Evolutionary conservation across 2,888 invertebrate species (phyloP).

Genomic region (Cerceris ruficornis): DNA sequence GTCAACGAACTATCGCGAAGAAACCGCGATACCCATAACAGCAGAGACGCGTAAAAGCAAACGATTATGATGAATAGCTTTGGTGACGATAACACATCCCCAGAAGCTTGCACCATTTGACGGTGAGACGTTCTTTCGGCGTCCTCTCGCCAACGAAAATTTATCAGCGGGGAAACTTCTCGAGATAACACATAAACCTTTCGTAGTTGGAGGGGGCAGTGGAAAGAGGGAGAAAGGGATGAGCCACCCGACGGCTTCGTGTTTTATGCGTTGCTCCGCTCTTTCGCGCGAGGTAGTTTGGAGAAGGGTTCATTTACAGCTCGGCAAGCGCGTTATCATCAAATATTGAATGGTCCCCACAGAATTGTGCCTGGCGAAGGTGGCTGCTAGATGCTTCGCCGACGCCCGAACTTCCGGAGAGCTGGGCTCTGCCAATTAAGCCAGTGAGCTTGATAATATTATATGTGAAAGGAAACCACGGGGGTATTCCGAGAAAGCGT

Average conservation of each 20-base stretch:
- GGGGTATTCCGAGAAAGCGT: conserved; percentile 6
- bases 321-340: conserved; percentile 55
- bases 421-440: conserved; percentile 35
- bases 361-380: conserved; percentile 29
- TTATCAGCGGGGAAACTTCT: conserved; percentile 40
- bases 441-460: conserved; percentile 37
- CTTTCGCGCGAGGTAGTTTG: conserved; percentile 21
- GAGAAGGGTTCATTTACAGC: conserved; percentile 38
- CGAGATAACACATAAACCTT: conserved; percentile 45
- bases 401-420: conserved; percentile 16
- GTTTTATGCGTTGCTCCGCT: conserved; percentile 37
- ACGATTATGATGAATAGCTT: conserved; percentile 46
- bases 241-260: conserved; percentile 19
- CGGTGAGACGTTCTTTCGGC: conserved; percentile 12
- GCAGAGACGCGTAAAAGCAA: conserved; percentile 28
- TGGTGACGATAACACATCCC: conserved; percentile 13
- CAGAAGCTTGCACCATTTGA: conserved; percentile 25
- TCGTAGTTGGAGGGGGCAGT: neutral
- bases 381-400: conserved; percentile 11
- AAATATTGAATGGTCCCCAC: conserved; percentile 61
- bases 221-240: neutral
- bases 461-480: conserved; percentile 15
- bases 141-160: conserved; percentile 16
- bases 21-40: conserved; percentile 12
- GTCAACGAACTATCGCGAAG: conserved; percentile 11